Evolutionary conservation across 53 echinoderm and acorn worm genomes (phyloP), one percentile per base, ranked within the genome.

Genomic region (Arbacia lixula): DNA sequence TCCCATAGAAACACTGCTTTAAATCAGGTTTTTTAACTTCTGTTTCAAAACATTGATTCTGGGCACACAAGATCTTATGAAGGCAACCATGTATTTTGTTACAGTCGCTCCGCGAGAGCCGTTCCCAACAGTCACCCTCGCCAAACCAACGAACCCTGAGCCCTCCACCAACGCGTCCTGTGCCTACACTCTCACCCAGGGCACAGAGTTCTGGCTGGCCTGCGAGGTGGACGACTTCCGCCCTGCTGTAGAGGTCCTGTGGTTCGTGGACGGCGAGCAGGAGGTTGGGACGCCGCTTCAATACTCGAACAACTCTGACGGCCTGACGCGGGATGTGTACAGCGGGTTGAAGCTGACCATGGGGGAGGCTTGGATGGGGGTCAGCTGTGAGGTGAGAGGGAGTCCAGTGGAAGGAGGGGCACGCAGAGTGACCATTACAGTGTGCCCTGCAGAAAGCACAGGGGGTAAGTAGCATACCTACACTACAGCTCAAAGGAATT

Each of bases 181-280:
- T 28, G 57, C 56, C 19, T 58, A 37, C 78, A 77, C 78, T 36
- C 26, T 77, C 22, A 35, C 78, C 56, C 78, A 56, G 6, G 60
- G 60, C 36, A 58, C 78, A 1, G 37, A 36, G 37, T 36, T 55
- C 41, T 12, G 49, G 17, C 55, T 77, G 16, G 36, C 60, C 2
- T 77, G 78, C 29, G 36, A 58, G 60, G 78, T 39, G 4, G 60
- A 25, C 40, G 58, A 55, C 78, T 77, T 77, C 60, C 56, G 78
- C 37, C 78, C 78, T 5, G 56, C 78, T 3, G 60, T 77, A 17
- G 38, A 77, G 36, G 38, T 77, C 5, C 20, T 29, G 36, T 77
- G 60, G 78, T 49, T 36, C 60, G 49, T 77, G 4, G 27, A 58
- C 56, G 9, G 34, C 78, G 60, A 2, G 22, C 21, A 20, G 21